A percentile compares a stretch with the other conserved stretches of the same genome.
phyloP scores from a whole-genome alignment of 2,113 vertebrate species.

The Panthera leo region DNA sequence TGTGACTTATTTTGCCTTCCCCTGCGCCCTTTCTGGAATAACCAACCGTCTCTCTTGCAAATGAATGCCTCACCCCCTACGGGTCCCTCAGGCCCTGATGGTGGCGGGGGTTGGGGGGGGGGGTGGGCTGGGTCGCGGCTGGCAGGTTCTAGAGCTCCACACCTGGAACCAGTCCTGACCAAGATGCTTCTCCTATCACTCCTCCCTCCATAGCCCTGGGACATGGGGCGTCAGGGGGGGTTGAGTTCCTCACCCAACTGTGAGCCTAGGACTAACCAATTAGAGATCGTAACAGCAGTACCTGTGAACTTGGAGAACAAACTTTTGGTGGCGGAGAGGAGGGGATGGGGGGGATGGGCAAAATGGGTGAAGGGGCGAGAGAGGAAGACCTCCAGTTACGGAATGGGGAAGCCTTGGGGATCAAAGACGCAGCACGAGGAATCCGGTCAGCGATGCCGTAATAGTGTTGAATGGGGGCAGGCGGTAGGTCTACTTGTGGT shows the following conservation, averaged over 20 bases:
- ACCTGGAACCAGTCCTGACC: neutral
- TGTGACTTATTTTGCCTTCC: slow-evolving; percentile 32
- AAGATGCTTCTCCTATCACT: too few relatives aligned
- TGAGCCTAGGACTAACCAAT: too few relatives aligned
- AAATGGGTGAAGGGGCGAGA: neutral
- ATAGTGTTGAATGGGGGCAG: neutral
- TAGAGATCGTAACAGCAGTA: neutral
- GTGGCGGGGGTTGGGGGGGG: too few relatives aligned
- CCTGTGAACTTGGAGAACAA: neutral
- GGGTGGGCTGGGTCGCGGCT: neutral
- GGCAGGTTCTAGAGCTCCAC: neutral
- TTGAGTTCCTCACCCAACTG: neutral
- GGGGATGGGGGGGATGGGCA: neutral
- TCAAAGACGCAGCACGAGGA: neutral
- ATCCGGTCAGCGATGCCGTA: neutral
- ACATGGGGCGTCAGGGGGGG: neutral
- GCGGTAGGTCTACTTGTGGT: neutral
- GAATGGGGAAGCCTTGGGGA: neutral
- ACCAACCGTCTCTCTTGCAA: neutral
- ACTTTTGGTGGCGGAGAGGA: neutral
- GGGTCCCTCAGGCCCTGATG: neutral
- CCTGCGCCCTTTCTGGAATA: slow-evolving; percentile 37
- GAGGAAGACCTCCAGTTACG: neutral
- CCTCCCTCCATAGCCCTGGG: neutral
- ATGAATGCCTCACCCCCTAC: neutral